Percentiles rank a stretch among this genome's conserved stretches.
phyloP scores from a whole-genome alignment of 2,888 invertebrate genomes.

The Machimus atricapillus region DNA sequence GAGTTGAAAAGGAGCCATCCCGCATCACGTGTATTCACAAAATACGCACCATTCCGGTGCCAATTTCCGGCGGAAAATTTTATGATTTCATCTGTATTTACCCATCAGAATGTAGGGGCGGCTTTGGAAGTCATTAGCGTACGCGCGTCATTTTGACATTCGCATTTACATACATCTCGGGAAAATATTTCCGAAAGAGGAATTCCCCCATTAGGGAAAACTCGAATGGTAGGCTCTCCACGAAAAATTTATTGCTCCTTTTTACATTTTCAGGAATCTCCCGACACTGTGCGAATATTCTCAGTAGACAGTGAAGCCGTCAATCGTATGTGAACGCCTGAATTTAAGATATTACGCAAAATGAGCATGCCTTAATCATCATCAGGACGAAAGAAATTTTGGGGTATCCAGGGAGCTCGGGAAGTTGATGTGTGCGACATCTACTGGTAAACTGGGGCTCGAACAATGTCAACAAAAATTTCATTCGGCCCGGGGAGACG shows the following conservation, averaged over 20 bases:
- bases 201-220: conserved; percentile 6
- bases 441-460: not conserved
- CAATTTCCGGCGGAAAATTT: not conserved
- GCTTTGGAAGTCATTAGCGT: not conserved
- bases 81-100: not conserved
- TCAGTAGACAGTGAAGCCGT: not conserved
- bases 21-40: not conserved
- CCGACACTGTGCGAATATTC: not conserved
- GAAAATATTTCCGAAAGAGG: not conserved
- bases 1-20: not conserved
- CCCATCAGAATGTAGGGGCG: not conserved
- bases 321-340: not conserved
- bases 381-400: not conserved
- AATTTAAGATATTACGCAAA: conserved; percentile 17
- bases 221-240: not conserved
- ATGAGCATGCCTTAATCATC: conserved; percentile 11
- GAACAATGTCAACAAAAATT: not conserved
- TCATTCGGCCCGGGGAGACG: not conserved
- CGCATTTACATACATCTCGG: not conserved
- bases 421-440: not conserved
- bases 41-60: not conserved
- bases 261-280: not conserved
- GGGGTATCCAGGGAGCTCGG: not conserved
- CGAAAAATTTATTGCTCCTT: conserved; percentile 22
- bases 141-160: conserved; percentile 11